Conservation (phyloP, 2,888 invertebrate genomes). For the Asteroscopus sphinx region DNA sequence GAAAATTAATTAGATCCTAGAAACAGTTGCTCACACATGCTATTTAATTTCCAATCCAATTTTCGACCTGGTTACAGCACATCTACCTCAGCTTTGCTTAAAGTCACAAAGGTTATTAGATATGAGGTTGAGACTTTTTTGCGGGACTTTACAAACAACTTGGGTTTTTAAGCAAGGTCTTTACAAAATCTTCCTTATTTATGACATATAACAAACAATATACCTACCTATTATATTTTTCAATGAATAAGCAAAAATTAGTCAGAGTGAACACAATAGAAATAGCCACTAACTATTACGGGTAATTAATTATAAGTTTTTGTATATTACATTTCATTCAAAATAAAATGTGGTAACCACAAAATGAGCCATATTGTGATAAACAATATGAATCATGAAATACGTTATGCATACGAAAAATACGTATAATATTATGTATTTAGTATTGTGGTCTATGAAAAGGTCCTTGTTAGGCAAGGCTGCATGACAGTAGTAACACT, state of each 20-base stretch:
- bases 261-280: constrained; percentile 34
- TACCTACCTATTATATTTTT: constrained; percentile 1
- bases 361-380: constrained; percentile 34
- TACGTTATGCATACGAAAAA: background rate
- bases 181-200: constrained; percentile 25
- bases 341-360: constrained; percentile 37
- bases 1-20: too few species aligned
- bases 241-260: constrained; percentile 33
- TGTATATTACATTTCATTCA: constrained; percentile 11
- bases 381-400: constrained; percentile 35
- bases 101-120: too few species aligned
- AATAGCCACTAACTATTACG: constrained; percentile 24
- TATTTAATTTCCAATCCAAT: too few species aligned
- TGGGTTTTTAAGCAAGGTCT: too few species aligned
- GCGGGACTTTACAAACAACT: too few species aligned
- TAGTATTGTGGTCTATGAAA: too few species aligned
- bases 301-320: constrained; percentile 21
- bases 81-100: too few species aligned
- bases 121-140: too few species aligned
- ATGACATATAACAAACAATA: background rate
- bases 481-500: too few species aligned
- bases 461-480: too few species aligned
- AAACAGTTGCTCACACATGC: too few species aligned
- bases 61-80: too few species aligned
- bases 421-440: background rate